These are phyloP conservation scores for Tipula lateralis DNA, from an alignment of 2,888 invertebrate genomes.

Conservation along the genomic window DNA sequence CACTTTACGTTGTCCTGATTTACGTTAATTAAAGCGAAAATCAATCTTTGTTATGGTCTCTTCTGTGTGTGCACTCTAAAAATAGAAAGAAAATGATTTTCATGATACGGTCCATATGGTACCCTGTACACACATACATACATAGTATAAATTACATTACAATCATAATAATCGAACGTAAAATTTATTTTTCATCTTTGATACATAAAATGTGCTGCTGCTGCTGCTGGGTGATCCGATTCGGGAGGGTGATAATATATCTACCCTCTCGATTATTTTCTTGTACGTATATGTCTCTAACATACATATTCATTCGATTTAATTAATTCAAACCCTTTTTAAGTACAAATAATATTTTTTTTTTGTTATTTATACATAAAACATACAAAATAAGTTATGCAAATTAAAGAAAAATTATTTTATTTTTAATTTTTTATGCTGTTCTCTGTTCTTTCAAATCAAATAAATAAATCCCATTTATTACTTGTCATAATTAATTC, in stretches of 20 bases:
- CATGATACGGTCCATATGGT: not conserved
- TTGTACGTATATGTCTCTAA: not conserved
- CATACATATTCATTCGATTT: conserved; percentile 19
- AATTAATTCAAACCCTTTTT: conserved; percentile 24
- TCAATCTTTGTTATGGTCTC: not conserved
- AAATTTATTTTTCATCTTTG: not conserved
- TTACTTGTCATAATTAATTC: conserved; percentile 19
- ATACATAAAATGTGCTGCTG: not conserved
- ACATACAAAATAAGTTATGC: conserved; percentile 24
- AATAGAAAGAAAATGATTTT: not conserved
- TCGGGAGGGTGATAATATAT: not conserved
- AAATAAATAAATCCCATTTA: conserved; percentile 24
- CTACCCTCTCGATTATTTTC: not conserved
- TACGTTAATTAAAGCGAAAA: not conserved
- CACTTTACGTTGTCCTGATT: not conserved
- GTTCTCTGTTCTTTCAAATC: conserved; percentile 11
- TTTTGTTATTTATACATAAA: not conserved
- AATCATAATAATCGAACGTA: not conserved
- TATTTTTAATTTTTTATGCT: not conserved
- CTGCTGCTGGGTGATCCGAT: not conserved
- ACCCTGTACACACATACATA: not conserved
- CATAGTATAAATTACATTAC: not conserved
- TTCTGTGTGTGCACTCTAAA: not conserved
- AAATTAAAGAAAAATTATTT: conserved; percentile 2
- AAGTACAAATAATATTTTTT: not conserved